Evolutionary conservation across 2,888 invertebrate genomes (phyloP).

Genomic region (Dynastes hyllus): DNA sequence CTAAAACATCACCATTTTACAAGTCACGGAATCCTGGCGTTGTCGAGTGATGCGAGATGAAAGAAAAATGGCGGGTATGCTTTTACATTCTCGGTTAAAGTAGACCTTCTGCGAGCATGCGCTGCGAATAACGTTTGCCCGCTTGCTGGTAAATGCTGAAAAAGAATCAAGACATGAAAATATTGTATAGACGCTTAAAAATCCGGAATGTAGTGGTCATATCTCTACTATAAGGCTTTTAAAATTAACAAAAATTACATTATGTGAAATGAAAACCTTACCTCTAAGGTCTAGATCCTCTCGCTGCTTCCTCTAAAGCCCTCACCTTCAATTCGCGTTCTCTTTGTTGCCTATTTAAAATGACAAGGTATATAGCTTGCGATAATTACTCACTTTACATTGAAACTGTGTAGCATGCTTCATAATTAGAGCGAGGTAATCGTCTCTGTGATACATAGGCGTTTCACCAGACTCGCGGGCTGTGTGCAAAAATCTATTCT

Average conservation of each 20-base stretch:
- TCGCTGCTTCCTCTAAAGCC: constrained; percentile 89
- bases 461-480: too few species aligned
- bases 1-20: constrained; percentile 18
- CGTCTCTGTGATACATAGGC: too few species aligned
- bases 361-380: neutral
- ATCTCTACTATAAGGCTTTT: too few species aligned
- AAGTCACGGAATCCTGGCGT: too few species aligned
- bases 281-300: constrained; percentile 77
- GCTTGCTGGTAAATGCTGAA: neutral
- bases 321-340: constrained; percentile 90
- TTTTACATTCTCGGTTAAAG: neutral
- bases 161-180: neutral
- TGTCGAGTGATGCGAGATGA: too few species aligned
- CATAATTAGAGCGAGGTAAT: too few species aligned
- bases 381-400: neutral
- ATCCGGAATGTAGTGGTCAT: too few species aligned
- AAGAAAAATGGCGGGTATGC: neutral
- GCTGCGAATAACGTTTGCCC: neutral
- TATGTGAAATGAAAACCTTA: neutral
- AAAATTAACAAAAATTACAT: too few species aligned
- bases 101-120: neutral
- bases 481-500: too few species aligned
- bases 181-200: too few species aligned
- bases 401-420: neutral
- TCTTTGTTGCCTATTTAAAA: constrained; percentile 78